Conservation (phyloP, 2,113 vertebrate genomes). For the Poicephalus meyeri region DNA sequence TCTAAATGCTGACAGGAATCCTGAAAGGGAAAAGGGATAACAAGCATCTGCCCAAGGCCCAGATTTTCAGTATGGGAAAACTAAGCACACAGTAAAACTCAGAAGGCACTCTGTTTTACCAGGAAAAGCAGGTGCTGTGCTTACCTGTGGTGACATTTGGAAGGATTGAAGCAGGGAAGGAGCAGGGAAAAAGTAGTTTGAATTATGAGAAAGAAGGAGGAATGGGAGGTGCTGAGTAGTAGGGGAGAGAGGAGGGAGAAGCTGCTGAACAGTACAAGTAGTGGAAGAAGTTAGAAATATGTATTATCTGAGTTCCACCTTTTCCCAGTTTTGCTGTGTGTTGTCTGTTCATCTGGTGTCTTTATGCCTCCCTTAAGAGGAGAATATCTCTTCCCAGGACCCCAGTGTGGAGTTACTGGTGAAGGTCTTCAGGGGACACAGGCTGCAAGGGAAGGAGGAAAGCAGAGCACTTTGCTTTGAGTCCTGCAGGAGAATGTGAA, state of each 20-base stretch:
- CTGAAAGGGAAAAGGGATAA: background rate
- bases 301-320: background rate
- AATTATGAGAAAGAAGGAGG: background rate
- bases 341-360: background rate
- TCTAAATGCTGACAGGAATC: slow-evolving; percentile 1
- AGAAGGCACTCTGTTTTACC: background rate
- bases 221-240: background rate
- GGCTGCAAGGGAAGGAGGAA: background rate
- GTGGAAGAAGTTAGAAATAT: background rate
- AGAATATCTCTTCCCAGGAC: background rate
- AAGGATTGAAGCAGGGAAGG: background rate
- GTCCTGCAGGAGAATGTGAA: background rate
- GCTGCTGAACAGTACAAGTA: background rate
- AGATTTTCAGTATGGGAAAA: background rate
- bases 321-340: background rate
- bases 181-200: background rate
- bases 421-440: fast-evolving
- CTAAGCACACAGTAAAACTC: background rate
- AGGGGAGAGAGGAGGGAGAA: background rate
- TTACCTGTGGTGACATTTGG: background rate
- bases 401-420: background rate
- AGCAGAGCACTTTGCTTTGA: background rate
- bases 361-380: background rate
- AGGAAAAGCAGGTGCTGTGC: fast-evolving
- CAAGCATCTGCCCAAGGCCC: background rate